Evolutionary conservation across 2,113 vertebrate species (phyloP).

Genomic region (Hippotragus niger): DNA sequence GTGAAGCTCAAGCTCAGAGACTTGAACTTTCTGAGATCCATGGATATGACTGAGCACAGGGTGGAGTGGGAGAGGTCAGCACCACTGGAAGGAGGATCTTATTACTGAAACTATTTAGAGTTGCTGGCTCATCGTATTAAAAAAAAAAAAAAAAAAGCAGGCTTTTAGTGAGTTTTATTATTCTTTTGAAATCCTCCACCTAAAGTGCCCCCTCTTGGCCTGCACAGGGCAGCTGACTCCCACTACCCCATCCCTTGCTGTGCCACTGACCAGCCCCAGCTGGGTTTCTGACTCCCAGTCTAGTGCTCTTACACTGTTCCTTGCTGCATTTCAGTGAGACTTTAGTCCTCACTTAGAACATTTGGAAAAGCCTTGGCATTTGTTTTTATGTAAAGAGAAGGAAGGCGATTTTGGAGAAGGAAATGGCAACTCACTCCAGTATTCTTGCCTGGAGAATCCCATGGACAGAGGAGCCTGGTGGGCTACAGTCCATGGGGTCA

Average conservation of each 20-base stretch:
- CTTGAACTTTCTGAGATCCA: not conserved
- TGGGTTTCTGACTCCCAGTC: not conserved
- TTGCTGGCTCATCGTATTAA: not conserved
- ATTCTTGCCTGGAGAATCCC: not conserved
- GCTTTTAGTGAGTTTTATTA: not conserved
- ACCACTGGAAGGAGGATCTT: not conserved
- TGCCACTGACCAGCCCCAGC: not conserved
- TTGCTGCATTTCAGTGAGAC: not conserved
- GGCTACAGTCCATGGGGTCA: not conserved
- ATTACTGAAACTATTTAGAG: not conserved
- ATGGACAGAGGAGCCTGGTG: not conserved
- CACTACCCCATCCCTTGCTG: not conserved
- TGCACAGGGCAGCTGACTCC: not conserved
- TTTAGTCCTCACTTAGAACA: not conserved
- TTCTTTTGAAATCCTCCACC: not conserved
- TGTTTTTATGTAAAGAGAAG: not conserved
- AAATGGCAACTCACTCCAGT: not conserved
- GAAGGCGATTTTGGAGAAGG: not conserved
- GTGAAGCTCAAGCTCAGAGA: not conserved
- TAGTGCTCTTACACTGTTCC: not conserved
- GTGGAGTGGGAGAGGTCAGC: not conserved
- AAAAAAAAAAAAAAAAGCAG: not conserved
- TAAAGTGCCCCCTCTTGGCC: not conserved
- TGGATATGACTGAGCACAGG: not conserved
- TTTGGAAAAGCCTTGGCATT: not conserved